phyloP scores from a whole-genome alignment of 1,140 invertebrate species.

The Drosophila dunni region DNA sequence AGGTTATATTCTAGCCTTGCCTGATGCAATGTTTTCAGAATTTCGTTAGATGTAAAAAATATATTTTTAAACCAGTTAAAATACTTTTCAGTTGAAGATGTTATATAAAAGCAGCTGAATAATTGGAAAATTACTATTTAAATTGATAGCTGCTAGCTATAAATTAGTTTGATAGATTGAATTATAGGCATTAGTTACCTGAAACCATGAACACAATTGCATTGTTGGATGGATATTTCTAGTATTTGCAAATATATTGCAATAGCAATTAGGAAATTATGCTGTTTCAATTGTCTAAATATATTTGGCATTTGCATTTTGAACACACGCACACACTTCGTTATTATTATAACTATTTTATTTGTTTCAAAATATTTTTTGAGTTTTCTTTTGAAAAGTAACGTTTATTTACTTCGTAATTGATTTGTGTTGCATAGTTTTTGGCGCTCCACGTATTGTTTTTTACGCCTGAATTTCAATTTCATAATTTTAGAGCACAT shows the following conservation, averaged over 20 bases:
- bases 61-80: too few species aligned
- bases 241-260: conserved; percentile 71
- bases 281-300: conserved; percentile 61
- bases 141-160: too few species aligned
- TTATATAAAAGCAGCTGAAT: too few species aligned
- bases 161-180: too few species aligned
- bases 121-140: too few species aligned
- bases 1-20: conserved; percentile 31
- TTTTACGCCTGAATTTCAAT: conserved; percentile 60
- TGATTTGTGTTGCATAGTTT: conserved; percentile 42
- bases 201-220: conserved; percentile 83
- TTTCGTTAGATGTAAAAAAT: too few species aligned
- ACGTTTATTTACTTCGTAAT: conserved; percentile 31
- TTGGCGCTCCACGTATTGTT: conserved; percentile 50
- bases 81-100: too few species aligned
- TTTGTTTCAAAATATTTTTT: too few species aligned
- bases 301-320: conserved; percentile 66
- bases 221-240: conserved; percentile 82
- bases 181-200: conserved; percentile 52
- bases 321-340: conserved; percentile 46
- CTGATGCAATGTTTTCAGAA: conserved; percentile 63
- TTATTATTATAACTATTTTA: conserved; percentile 14
- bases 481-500: conserved; percentile 64
- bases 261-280: conserved; percentile 66
- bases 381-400: conserved; percentile 15